Evolutionary conservation across 2,113 vertebrate genomes (phyloP), one percentile per base, ranked within the genome.

Genomic region (Loxodonta africana): DNA sequence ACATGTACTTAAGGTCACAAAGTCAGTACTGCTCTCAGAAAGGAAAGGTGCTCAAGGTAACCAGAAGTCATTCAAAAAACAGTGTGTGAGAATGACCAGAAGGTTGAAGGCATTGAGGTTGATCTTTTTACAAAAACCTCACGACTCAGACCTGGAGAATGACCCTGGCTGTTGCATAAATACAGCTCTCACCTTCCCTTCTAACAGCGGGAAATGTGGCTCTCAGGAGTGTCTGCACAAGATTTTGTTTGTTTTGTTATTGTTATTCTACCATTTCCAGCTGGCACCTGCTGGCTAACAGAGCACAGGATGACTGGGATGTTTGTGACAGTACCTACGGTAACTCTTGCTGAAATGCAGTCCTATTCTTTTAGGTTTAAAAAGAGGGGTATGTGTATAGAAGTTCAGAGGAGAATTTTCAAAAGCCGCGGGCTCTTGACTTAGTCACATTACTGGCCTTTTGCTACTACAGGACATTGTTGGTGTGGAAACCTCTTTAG

Each of bases 271-370:
- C 48, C 33, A 71, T 93, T 84, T 33, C 82, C 23, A 74, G 60
- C 21, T 71, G 46, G 44, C 41, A 90, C 53, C 78, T 82, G 78
- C 93, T 90, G 73, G 88, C 71, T 90, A 37, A 78, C 41, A 33
- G 60, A 74, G 83, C 53, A 69, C 23, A 20, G 41, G n/a, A 53
- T 20, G 71, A 65, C 21, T 67, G 73, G 71, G 85, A 57, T 48
- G 57, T 76, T 10, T 78, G 41, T n/a, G 71, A 90, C 6, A 18
- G 77, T 25, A 84, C 53, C 69, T 63, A 28, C 65, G 37, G 57
- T 28, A 90, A 44, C 30, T 76, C 57, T 21, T 46, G n/a, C 30
- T 63, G 23, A 94, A 81, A 86, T 0, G 3, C 63, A 76, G 10
- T 62, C n/a, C 17, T 51, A 1, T 62, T 74, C 17, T 12, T 51